These are phyloP conservation scores for Remorina albescens DNA, from an alignment of 2,797 vertebrate genomes.

Conservation along the genomic window DNA sequence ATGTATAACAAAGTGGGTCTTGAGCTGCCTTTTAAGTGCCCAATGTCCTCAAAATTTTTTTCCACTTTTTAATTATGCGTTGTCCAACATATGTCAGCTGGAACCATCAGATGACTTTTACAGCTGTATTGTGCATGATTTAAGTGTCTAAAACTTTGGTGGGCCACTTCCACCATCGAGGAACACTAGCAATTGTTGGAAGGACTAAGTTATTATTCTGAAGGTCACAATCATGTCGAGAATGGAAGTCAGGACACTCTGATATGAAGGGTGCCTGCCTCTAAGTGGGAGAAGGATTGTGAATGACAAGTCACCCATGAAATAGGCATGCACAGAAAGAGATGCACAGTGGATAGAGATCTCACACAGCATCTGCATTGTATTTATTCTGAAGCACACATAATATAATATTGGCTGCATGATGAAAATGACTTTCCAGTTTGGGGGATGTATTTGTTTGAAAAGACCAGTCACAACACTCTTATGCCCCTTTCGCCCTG, in stretches of 20 bases:
- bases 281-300: not conserved
- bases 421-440: not conserved
- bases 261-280: conserved; percentile 3
- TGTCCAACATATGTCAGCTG: no score
- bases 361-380: no score
- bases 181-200: not conserved
- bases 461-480: not conserved
- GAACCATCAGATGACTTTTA: not conserved
- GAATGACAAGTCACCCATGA: not conserved
- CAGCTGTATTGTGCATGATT: not conserved
- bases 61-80: no score
- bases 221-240: conserved; percentile 2
- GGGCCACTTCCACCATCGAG: not conserved
- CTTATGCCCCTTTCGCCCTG: not conserved
- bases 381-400: not conserved
- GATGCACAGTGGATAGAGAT: not conserved
- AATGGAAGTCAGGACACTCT: conserved; percentile 9
- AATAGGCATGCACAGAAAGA: not conserved
- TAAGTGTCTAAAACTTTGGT: not conserved
- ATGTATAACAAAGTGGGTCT: not conserved
- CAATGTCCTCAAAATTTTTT: no score
- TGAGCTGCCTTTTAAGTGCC: no score
- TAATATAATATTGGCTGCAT: not conserved
- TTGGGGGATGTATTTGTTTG: not conserved
- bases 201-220: not conserved